Conservation (phyloP, 2,113 vertebrate genomes). For the Melanostigma gelatinosum region DNA sequence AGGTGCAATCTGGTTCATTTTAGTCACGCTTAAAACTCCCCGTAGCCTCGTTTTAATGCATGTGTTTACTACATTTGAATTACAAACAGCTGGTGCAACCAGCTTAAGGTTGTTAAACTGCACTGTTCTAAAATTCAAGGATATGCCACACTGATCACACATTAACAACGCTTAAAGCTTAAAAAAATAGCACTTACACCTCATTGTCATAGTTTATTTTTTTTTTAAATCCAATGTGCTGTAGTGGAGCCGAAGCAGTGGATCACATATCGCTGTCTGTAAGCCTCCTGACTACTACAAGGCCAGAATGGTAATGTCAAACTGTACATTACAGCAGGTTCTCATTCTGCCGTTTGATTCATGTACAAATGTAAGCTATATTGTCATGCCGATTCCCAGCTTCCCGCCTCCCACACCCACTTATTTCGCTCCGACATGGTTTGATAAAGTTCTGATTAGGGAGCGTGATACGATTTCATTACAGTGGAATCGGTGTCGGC, state of each 20-base stretch:
- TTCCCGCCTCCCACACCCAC: neutral
- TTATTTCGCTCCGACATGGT: constrained; percentile 28
- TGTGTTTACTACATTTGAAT: neutral
- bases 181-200: constrained; percentile 1
- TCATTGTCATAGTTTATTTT: neutral
- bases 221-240: neutral
- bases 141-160: neutral
- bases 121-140: constrained; percentile 1
- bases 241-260: neutral
- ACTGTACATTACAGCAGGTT: constrained; percentile 15
- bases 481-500: constrained; percentile 44
- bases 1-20: neutral
- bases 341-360: neutral
- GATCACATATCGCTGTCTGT: neutral
- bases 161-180: neutral
- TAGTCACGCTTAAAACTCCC: neutral
- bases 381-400: constrained; percentile 7
- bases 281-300: neutral
- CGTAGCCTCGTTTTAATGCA: neutral
- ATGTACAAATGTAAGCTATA: constrained; percentile 10
- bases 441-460: constrained; percentile 70
- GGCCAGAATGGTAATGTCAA: constrained; percentile 15
- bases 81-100: neutral
- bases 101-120: neutral
- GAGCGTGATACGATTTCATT: constrained; percentile 67